Base-by-base conservation (phyloP, 2,113 vertebrate species). In the Melanerpes aurifrons region DNA sequence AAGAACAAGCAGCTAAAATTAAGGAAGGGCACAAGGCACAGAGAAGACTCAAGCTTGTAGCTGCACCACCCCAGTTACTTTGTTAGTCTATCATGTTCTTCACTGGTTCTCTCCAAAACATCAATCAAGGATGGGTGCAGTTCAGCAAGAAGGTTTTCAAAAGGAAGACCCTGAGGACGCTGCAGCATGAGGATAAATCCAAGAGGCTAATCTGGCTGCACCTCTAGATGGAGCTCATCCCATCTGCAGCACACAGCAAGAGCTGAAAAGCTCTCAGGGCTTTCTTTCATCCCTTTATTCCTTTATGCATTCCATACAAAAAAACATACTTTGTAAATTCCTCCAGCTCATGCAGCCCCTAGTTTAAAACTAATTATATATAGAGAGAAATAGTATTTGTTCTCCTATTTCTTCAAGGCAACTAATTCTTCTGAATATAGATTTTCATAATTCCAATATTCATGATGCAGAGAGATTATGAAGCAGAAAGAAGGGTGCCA, bases 171-270 rank as follows among this genome's bases (percentile, higher is more conserved):
- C n/a, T 15, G 28, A 77, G 28, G 17, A 50, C 22, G 25, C 0
- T 14, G 45, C n/a, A 61, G 53, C 20, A 13, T 11, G 17, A 86
- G n/a, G 29, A 47, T 76, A 56, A 18, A 4, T 15, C 50, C 1
- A 0, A 89, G 53, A 61, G 72, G 29, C 59, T 75, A 48, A 45
- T 13, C 67, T 45, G 57, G 29, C 72, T 80, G 64, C 40, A 59
- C 90, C 94, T 73, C 82, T 80, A 87, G 87, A 74, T 94, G 92
- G 87, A 61, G 94, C 92, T 90, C 92, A 83, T 9, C 25, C 53
- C 79, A 50, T 6, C 64, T 61, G 43, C 79, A 94, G 89, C 37
- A 32, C 13, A 2, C 1, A 32, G 43, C 54, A 63, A 54, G 11
- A 25, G 35, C 47, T 40, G 17, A 10, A 17, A 24, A 73, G 7